Conservation (phyloP, 2,888 invertebrate species). For the Bimastos eiseni region DNA sequence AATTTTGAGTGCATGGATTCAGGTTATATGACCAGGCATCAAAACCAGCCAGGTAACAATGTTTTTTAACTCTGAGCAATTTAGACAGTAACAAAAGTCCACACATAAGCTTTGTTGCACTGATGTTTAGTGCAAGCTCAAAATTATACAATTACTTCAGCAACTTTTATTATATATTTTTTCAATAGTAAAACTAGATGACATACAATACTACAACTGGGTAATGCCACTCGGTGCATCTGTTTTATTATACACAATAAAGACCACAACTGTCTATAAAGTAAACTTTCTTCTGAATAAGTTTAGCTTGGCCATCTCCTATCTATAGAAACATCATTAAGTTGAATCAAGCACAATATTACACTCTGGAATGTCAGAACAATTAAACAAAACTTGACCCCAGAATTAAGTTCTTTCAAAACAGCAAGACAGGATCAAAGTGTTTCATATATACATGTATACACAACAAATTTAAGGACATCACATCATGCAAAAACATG, state of each 20-base stretch:
- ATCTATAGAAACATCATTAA: neutral
- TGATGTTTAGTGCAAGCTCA: neutral
- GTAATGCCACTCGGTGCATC: neutral
- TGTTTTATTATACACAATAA: neutral
- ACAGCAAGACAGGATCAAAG: neutral
- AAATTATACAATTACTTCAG: neutral
- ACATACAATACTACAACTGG: too few relatives aligned
- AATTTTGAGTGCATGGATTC: neutral
- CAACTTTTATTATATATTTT: neutral
- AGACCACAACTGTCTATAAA: neutral
- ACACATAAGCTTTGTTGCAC: neutral
- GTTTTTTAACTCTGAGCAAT: neutral
- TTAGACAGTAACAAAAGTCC: neutral
- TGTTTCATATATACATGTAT: neutral
- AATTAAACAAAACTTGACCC: neutral
- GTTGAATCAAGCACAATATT: neutral
- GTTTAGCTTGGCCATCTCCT: neutral
- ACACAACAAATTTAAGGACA: neutral
- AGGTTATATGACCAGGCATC: neutral
- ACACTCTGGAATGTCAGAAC: neutral
- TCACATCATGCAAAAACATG: neutral
- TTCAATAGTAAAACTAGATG: too few relatives aligned
- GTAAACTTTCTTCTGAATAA: neutral
- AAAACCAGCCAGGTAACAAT: neutral
- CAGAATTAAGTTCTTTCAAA: neutral